Percentiles rank a stretch among this genome's conserved stretches.
phyloP scores from a whole-genome alignment of 2,888 invertebrate genomes.

The Taenaris catops region DNA sequence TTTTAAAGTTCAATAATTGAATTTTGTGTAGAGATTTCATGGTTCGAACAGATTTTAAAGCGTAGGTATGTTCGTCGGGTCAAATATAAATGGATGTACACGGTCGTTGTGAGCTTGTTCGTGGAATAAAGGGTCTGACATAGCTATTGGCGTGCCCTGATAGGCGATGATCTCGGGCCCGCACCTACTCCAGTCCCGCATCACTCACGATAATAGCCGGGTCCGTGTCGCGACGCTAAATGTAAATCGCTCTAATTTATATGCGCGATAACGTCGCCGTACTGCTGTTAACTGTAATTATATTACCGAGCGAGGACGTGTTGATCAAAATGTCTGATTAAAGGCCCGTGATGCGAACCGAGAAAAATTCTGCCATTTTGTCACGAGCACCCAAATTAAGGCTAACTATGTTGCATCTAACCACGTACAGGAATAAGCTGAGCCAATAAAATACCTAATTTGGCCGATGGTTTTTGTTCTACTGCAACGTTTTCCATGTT shows the following conservation, averaged over 20 bases:
- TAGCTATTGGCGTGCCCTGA: conserved; percentile 23
- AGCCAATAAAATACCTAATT: conserved; percentile 9
- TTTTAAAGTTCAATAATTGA: not conserved
- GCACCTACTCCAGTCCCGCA: conserved; percentile 67
- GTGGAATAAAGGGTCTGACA: conserved; percentile 20
- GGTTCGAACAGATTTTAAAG: not conserved
- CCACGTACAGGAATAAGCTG: conserved; percentile 6
- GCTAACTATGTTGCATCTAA: conserved; percentile 20
- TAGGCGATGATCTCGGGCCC: conserved; percentile 50
- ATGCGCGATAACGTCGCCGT: conserved; percentile 76
- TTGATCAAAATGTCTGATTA: conserved; percentile 76
- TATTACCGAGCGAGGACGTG: conserved; percentile 76
- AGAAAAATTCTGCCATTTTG: conserved; percentile 40
- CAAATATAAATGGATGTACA: too few species aligned
- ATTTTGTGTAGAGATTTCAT: not conserved
- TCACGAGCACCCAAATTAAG: conserved; percentile 26
- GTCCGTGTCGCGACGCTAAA: conserved; percentile 71
- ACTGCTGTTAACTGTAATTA: conserved; percentile 79
- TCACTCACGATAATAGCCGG: conserved; percentile 70
- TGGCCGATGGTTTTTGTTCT: conserved; percentile 2
- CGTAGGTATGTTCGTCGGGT: too few species aligned
- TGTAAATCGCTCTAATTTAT: conserved; percentile 79
- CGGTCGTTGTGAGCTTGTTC: conserved; percentile 8
- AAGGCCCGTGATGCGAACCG: conserved; percentile 52
- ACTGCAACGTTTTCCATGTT: too few species aligned